These are phyloP conservation scores for Branchipolynoe longqiensis DNA, from an alignment of 2,888 invertebrate species.

Conservation along the genomic window DNA sequence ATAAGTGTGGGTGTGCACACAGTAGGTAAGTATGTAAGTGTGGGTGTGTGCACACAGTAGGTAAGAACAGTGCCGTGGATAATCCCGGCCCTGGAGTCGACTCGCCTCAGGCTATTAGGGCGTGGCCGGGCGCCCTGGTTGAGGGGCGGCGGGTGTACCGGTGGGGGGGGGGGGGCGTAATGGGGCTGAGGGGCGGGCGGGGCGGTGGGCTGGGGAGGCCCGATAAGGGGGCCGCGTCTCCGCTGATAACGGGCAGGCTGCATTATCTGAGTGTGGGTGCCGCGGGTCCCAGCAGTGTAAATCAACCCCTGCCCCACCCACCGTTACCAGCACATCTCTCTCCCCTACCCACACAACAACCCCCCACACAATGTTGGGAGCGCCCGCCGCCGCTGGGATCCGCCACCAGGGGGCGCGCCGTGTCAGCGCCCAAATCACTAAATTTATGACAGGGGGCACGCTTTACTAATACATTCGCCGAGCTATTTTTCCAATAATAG, in stretches of 20 bases:
- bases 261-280: slow-evolving; percentile 37
- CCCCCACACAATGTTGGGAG: not conserved
- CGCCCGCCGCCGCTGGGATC: not conserved
- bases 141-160: not conserved
- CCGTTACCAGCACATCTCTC: no score
- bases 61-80: no score
- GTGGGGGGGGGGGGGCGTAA: not conserved
- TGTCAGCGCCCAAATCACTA: not conserved
- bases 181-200: not conserved
- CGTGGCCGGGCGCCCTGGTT: no score
- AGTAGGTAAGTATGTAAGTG: no score
- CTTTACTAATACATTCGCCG: no score
- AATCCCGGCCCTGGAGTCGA: no score
- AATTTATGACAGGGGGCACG: no score
- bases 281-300: not conserved
- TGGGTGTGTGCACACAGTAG: no score
- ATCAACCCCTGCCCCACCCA: no score
- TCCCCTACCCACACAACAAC: not conserved
- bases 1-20: no score
- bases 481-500: no score
- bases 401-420: not conserved
- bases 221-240: not conserved
- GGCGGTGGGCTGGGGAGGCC: not conserved
- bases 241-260: slow-evolving; percentile 6
- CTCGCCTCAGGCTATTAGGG: slow-evolving; percentile 3